Conservation (phyloP, 2,888 invertebrate species). For the Athetis lepigone region DNA sequence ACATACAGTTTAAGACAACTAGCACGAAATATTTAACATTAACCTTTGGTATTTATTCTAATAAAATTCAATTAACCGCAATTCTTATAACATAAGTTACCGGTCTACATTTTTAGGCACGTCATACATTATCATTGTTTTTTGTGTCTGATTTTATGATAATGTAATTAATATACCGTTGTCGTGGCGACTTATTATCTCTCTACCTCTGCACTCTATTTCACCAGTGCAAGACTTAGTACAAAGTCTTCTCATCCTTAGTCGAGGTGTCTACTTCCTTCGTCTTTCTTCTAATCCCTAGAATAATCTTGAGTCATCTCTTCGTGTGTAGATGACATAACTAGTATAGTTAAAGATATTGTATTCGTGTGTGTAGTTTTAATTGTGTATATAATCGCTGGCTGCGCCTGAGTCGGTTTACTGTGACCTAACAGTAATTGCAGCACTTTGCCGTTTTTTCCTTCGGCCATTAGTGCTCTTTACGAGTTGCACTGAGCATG, state of each 20-base stretch:
- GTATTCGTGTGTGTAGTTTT: conserved; percentile 60
- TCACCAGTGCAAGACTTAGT: not conserved
- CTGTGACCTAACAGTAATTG: conserved; percentile 80
- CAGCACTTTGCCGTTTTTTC: conserved; percentile 75
- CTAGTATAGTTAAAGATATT: conserved; percentile 44
- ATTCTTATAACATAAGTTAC: not conserved
- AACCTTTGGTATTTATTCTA: too few species aligned
- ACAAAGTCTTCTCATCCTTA: not conserved
- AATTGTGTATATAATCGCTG: conserved; percentile 68
- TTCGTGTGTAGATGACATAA: conserved; percentile 38
- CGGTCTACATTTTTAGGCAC: not conserved
- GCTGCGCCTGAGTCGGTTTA: conserved; percentile 72
- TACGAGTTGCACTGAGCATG: conserved; percentile 75
- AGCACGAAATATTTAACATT: too few species aligned
- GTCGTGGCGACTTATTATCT: not conserved
- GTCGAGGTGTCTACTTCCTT: not conserved
- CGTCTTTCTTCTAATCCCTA: not conserved
- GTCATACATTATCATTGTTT: not conserved
- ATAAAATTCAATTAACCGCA: too few species aligned
- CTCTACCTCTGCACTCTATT: not conserved
- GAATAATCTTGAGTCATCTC: conserved; percentile 1
- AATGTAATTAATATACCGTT: not conserved
- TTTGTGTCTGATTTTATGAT: not conserved
- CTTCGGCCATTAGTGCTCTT: conserved; percentile 76
- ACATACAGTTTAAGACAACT: too few species aligned